These are phyloP conservation scores for Drosophila sturtevanti DNA, from an alignment of 1,140 invertebrate genomes.

Conservation along the genomic window DNA sequence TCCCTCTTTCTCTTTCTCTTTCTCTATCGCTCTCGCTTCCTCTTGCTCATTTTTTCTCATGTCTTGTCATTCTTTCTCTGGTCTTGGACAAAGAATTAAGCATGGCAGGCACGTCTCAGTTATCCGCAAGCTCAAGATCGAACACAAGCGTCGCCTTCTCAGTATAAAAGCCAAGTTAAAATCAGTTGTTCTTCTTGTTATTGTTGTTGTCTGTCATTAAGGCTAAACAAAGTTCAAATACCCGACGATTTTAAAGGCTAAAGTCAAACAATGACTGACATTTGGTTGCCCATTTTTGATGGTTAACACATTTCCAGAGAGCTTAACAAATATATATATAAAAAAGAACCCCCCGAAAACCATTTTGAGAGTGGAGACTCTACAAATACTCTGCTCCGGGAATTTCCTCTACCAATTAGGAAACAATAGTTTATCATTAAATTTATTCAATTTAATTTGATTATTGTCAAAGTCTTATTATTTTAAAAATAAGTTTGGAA, in stretches of 20 bases:
- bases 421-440: too few relatives aligned
- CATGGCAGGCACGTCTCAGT: conserved; percentile 64
- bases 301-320: conserved; percentile 23
- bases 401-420: not conserved
- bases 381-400: not conserved
- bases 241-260: conserved; percentile 41
- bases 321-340: not conserved
- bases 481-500: too few relatives aligned
- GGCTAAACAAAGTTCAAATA: conserved; percentile 61
- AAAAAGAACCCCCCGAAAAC: conserved; percentile 3
- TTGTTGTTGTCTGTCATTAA: conserved; percentile 47
- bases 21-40: not conserved
- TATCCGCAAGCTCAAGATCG: conserved; percentile 76
- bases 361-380: not conserved
- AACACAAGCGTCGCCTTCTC: conserved; percentile 27
- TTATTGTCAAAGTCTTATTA: too few relatives aligned
- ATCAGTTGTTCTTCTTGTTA: conserved; percentile 20
- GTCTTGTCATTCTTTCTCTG: not conserved
- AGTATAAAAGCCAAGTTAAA: conserved; percentile 36
- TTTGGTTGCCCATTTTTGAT: conserved; percentile 18
- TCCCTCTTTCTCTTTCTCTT: not conserved
- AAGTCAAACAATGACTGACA: conserved; percentile 28
- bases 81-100: not conserved
- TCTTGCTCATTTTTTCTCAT: too few relatives aligned
- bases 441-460: too few relatives aligned